Evolutionary conservation across 2,113 vertebrate genomes (phyloP).

Genomic region (Sciurus niger): DNA sequence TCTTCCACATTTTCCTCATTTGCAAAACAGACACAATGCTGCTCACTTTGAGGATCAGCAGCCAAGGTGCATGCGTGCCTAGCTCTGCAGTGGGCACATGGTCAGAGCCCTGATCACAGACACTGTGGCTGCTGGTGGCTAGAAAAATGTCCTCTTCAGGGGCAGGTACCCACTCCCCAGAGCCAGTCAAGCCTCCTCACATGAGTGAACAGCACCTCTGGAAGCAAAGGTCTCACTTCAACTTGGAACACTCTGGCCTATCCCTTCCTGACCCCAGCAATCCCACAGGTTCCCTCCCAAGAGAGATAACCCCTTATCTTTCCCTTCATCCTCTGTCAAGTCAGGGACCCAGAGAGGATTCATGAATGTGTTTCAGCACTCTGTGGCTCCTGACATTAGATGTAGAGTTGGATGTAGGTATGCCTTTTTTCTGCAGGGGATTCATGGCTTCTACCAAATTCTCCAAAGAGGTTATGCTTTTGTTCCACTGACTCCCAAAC

Average conservation of each 20-base stretch:
- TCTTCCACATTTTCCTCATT: too few species aligned
- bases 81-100: background rate
- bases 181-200: background rate
- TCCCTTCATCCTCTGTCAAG: constrained; percentile 1
- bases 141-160: too few species aligned
- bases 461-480: background rate
- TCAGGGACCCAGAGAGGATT: background rate
- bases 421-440: background rate
- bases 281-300: background rate
- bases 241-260: background rate
- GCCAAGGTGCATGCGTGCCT: too few species aligned
- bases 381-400: background rate
- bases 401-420: background rate
- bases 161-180: background rate
- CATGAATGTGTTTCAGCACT: background rate
- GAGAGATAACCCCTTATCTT: background rate
- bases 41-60: background rate
- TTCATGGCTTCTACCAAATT: background rate
- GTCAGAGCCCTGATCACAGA: background rate
- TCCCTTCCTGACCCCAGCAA: background rate
- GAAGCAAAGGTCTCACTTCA: background rate
- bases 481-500: background rate
- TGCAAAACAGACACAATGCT: background rate
- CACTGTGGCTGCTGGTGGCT: background rate
- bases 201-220: background rate